Evolutionary conservation across 2,113 vertebrate genomes (phyloP).

Genomic region (Cynopterus brachyotis): DNA sequence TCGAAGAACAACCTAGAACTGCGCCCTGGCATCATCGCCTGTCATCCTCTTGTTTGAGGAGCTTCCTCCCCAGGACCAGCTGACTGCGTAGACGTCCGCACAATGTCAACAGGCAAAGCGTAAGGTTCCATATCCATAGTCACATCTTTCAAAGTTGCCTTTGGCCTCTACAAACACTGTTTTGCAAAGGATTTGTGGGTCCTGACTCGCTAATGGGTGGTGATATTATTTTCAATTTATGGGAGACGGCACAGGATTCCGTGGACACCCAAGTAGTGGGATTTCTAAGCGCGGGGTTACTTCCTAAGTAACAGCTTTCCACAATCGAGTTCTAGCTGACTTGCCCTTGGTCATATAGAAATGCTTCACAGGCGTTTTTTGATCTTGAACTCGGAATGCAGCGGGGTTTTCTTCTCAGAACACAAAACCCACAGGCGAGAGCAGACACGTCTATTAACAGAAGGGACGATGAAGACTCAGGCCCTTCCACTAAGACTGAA

Average conservation of each 20-base stretch:
- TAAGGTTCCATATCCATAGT: not conserved
- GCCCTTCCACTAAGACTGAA: not conserved
- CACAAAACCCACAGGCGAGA: not conserved
- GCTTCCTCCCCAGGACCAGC: not conserved
- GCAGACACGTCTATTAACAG: not conserved
- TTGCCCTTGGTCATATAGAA: not conserved
- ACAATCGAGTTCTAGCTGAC: not conserved
- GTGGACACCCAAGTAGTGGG: not conserved
- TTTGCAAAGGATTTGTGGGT: slow-evolving; percentile 31
- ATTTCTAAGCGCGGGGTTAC: not conserved
- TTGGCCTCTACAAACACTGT: not conserved
- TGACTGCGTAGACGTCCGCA: not conserved
- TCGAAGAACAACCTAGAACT: not conserved
- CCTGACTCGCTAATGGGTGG: not conserved
- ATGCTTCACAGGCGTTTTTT: not conserved
- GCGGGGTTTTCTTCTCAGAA: not conserved
- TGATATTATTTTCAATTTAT: slow-evolving; percentile 3
- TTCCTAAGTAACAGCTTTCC: slow-evolving; percentile 31
- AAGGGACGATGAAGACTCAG: not conserved
- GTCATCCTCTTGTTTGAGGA: not conserved
- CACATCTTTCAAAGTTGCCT: not conserved
- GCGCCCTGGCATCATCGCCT: not conserved
- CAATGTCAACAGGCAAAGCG: not conserved
- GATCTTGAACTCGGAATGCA: not conserved
- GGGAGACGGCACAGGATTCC: not conserved